Base-by-base conservation (phyloP, 2,888 invertebrate genomes). In the Doris montereyensis region DNA sequence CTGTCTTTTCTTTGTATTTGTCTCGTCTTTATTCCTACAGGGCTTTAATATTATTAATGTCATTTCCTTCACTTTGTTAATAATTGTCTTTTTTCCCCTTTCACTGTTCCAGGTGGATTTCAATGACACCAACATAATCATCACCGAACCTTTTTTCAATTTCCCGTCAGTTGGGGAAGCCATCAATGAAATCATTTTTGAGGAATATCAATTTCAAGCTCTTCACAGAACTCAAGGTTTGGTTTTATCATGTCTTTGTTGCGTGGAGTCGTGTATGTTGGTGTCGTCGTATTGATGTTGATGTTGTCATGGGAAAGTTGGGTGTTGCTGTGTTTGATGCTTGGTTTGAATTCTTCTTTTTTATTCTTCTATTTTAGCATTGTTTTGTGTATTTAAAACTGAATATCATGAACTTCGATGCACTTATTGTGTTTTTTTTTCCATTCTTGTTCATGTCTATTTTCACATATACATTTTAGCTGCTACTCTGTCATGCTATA, bases 81-180 rank as follows among this genome's bases (percentile, higher is more conserved):
- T n/a, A n/a, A n/a, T n/a, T n/a, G n/a, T 41, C 30, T n/a, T 2
- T 58, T 57, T 26, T 1, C 41, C 0, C 67, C 17, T 62, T 32
- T 32, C 21, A 76, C 32, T 71, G 62, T 84, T 85, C 41, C 85
- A 91, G 91, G 90, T 89, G 8, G 89, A 92, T 77, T 89, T 90
- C 80, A 86, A 94, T 82, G 95, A 97, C 75, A 94, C 95, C 0
- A 95, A 95, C 2, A 91, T 98, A 0, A 94, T 99, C 2, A 93
- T 99, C 41, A 99, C 99, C 0, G 99, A 99, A 89, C 98, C 99
- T 0, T 93, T 96, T 85, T 96, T 97, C 89, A 98, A 99, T 91
- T 98, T 99, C 90, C 93, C 94, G 0, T 95, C 96, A 0, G 95
- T 97, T 76, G 97, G 98, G 91, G 98, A 99, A 92, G 96, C 95